Conservation (phyloP, 2,113 vertebrate genomes). For the Bambusicola thoracicus region DNA sequence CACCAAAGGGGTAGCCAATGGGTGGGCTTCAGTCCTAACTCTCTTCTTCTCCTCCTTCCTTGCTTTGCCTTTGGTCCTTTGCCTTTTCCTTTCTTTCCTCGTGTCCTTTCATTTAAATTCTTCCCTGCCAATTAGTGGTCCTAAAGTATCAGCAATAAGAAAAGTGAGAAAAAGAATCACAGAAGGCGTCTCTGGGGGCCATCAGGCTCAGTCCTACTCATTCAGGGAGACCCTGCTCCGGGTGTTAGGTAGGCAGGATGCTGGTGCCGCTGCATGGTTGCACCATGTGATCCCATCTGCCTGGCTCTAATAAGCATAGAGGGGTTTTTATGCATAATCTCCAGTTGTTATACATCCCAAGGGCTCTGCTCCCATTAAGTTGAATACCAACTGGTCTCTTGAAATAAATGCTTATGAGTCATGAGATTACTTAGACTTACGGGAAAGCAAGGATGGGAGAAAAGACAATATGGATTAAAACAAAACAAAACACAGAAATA, state of each 20-base stretch:
- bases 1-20: neutral
- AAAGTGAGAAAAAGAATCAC: neutral
- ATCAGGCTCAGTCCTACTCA: neutral
- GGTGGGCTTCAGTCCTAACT: neutral
- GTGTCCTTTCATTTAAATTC: neutral
- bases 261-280: neutral
- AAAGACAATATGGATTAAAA: neutral
- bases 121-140: neutral
- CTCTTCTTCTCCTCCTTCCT: neutral
- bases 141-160: neutral
- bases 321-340: neutral
- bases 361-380: neutral
- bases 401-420: neutral
- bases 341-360: neutral
- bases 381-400: rapidly evolving
- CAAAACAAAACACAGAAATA: neutral
- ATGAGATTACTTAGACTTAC: neutral
- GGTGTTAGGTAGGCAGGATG: neutral
- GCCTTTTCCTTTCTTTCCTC: neutral
- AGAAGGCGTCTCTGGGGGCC: neutral
- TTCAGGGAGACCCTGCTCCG: too few relatives aligned
- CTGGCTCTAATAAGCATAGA: neutral
- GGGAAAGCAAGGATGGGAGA: neutral
- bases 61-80: neutral
- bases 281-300: neutral